phyloP scores from a whole-genome alignment of 2,113 vertebrate genomes.

The Canis aureus region DNA sequence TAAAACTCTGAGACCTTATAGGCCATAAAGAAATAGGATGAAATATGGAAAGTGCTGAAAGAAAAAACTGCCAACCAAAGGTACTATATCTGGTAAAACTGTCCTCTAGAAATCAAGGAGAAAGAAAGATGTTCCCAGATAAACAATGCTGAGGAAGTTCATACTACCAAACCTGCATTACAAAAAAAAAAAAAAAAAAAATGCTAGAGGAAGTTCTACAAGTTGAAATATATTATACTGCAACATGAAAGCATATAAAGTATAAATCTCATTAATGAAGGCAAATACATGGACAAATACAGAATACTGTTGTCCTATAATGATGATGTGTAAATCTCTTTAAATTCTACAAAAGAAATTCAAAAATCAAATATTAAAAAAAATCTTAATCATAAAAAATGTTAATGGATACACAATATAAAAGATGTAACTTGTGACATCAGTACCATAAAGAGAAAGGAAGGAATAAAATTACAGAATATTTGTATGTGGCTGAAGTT shows the following conservation, averaged over 20 bases:
- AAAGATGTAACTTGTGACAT: background rate
- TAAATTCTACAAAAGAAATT: background rate
- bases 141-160: background rate
- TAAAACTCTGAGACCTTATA: background rate
- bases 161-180: background rate
- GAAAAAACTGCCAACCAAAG: background rate
- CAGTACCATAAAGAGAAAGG: background rate
- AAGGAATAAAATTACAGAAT: background rate
- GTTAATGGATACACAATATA: background rate
- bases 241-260: background rate
- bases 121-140: background rate
- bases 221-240: background rate
- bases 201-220: background rate
- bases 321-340: background rate
- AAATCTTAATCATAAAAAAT: background rate
- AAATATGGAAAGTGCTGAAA: background rate
- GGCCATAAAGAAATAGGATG: background rate
- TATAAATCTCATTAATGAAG: background rate
- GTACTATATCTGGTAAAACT: background rate
- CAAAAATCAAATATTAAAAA: background rate
- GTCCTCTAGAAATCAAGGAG: background rate
- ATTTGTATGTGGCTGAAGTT: background rate
- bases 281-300: background rate
- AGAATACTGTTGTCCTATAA: background rate
- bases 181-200: background rate